Conservation (phyloP, 2,113 vertebrate genomes). For the Bolborhynchus lineola region DNA sequence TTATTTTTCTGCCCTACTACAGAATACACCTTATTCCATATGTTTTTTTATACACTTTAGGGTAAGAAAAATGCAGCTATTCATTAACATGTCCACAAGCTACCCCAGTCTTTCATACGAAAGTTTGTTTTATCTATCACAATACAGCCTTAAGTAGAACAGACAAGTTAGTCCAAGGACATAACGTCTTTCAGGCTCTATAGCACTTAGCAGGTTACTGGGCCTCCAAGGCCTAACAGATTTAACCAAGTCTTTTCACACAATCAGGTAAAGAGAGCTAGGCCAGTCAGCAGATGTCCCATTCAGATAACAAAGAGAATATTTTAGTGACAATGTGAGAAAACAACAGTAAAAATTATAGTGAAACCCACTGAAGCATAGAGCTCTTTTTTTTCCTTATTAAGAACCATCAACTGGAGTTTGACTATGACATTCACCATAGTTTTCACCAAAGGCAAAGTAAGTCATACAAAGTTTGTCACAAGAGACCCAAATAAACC, state of each 20-base stretch:
- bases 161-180: constrained; percentile 88
- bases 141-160: constrained; percentile 57
- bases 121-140: constrained; percentile 46
- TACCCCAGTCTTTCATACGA: constrained; percentile 6
- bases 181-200: constrained; percentile 86
- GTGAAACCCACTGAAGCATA: constrained; percentile 82
- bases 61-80: constrained; percentile 14
- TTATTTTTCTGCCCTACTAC: not conserved
- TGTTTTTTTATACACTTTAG: not conserved
- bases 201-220: constrained; percentile 86
- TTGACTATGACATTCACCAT: constrained; percentile 35
- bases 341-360: constrained; percentile 86
- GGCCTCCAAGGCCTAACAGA: constrained; percentile 85
- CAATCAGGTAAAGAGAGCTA: constrained; percentile 86
- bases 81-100: constrained; percentile 2
- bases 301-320: constrained; percentile 86
- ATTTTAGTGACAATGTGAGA: constrained; percentile 96
- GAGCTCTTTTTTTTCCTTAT: constrained; percentile 67
- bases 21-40: not conserved
- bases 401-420: not conserved
- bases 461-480: not conserved
- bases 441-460: constrained; percentile 43
- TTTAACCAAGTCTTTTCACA: constrained; percentile 93
- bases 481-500: constrained; percentile 24
- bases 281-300: constrained; percentile 72